These are phyloP conservation scores for Macrobrachium rosenbergii DNA, from an alignment of 1,140 invertebrate species.

Conservation along the genomic window DNA sequence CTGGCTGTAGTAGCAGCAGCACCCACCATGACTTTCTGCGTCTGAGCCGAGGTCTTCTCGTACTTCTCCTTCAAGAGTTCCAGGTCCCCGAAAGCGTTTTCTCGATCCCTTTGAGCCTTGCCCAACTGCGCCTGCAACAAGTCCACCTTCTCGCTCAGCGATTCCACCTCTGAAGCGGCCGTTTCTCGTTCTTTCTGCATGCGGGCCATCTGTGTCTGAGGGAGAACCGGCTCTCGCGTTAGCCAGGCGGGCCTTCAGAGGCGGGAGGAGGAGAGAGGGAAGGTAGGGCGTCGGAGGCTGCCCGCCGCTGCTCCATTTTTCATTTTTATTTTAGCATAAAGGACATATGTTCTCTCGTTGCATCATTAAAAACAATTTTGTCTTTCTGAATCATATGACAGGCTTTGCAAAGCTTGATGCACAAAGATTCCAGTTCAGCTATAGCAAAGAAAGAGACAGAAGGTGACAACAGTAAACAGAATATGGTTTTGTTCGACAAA, in stretches of 20 bases:
- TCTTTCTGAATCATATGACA: conserved; percentile 29
- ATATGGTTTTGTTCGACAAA: neutral
- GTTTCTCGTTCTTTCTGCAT: conserved; percentile 90
- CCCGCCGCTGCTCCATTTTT: conserved; percentile 38
- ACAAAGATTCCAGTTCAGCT: conserved; percentile 50
- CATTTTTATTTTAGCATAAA: conserved; percentile 24
- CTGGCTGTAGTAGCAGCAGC: conserved; percentile 27
- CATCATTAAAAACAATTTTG: conserved; percentile 15
- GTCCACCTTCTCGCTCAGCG: conserved; percentile 82
- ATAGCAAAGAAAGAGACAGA: conserved; percentile 13
- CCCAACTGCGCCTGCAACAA: conserved; percentile 82
- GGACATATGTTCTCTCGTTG: conserved; percentile 13
- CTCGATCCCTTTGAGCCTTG: conserved; percentile 87
- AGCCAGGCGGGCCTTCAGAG: conserved; percentile 44
- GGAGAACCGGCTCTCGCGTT: conserved; percentile 52
- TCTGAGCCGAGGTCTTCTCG: conserved; percentile 82
- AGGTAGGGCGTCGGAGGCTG: conserved; percentile 30
- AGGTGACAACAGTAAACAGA: conserved; percentile 5
- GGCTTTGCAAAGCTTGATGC: conserved; percentile 48
- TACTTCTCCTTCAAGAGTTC: conserved; percentile 88
- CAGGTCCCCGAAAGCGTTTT: conserved; percentile 85
- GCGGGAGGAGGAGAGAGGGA: conserved; percentile 27
- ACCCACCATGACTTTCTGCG: conserved; percentile 73
- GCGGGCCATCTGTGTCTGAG: conserved; percentile 78
- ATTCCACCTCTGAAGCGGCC: conserved; percentile 84